Evolutionary conservation across 2,113 vertebrate genomes (phyloP), one percentile per base, ranked within the genome.

Genomic region (Myiozetetes cayanensis): DNA sequence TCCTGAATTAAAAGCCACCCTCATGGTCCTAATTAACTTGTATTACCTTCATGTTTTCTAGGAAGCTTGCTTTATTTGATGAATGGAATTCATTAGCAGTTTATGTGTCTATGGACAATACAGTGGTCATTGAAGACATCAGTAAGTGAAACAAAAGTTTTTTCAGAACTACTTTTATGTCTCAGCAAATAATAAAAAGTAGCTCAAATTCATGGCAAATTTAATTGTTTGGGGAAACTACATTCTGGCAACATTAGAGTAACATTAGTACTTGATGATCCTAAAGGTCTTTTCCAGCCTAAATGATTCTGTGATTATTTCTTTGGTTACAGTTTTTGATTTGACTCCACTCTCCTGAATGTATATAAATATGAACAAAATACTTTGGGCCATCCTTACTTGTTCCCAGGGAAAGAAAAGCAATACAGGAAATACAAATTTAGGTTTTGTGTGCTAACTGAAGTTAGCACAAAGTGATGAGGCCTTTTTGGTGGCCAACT

Each of bases 81-180:
- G 98, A 98, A 68, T 98, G 98, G 98, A 98, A 98, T 93, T 98
- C 98, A 2, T 92, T 98, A 95, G 98, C 98, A 50, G 98, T 98
- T 95, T 98, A 98, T 94, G 98, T 98, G 52, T 98, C 98, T 31
- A 98, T 98, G 98, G 98, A 98, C 97, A 98, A 98, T 68, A 98
- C 98, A 13, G 98, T 98, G 88, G 98, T 98, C 95, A 98, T 98
- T 71, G 98, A 98, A 97, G 98, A 98, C 95, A 98, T 98, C 96
- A 98, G 98, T 98, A 97, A 98, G 98, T 98, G 81, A 71, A 71
- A 78, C 8, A n/a, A 18, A 44, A 70, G 24, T 13, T 68, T 76
- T 43, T 75, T n/a, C 39, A 79, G 82, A 46, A 47, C 39, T 85
- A 5, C 37, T 63, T n/a, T 44, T 25, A 24, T 55, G 20, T 70